Evolutionary conservation across 2,888 invertebrate genomes (phyloP), one percentile per base, ranked within the genome.

Genomic region (Lottia gigantea): DNA sequence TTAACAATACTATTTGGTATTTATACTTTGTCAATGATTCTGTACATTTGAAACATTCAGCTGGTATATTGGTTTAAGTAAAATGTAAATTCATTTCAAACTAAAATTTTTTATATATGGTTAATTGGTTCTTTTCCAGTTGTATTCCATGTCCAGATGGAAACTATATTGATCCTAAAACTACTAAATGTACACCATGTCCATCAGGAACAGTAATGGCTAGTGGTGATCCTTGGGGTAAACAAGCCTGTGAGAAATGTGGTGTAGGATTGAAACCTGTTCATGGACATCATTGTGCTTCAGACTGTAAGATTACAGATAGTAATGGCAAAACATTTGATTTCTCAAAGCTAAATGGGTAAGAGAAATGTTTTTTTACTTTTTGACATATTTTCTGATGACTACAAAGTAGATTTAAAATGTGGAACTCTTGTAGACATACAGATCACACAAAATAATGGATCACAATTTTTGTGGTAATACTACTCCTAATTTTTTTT

Each of bases 101-200:
- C 6, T 31, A 31, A 31, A 31, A 31, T 6, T 31, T 31, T 31
- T 4, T 31, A 4, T 31, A 4, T 31, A 31, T 31, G 31, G 31
- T 31, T 31, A 4, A 4, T 31, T 31, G 3, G 11, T 73, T 66
- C n/a, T 74, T 31, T 68, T 79, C 2, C 77, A 90, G 90, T 4
- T 91, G 91, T 81, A 87, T 90, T 19, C 90, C 91, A 0, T 91
- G 91, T 80, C 90, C 90, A 4, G 83, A 86, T 55, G 91, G 91
- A 3, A 87, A 90, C 63, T 91, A 90, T 82, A 87, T 91, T 71
- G 86, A 86, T 64, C 77, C 80, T 7, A 81, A 86, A 68, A 84
- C 84, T 15, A 87, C 87, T 0, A 87, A 49, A 66, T 91, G 91
- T 81, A 81, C 85, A 2, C 81, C 83, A 0, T 92, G 92, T 79